Conservation (phyloP, 2,797 vertebrate genomes). For the Argyrosomus regius region DNA sequence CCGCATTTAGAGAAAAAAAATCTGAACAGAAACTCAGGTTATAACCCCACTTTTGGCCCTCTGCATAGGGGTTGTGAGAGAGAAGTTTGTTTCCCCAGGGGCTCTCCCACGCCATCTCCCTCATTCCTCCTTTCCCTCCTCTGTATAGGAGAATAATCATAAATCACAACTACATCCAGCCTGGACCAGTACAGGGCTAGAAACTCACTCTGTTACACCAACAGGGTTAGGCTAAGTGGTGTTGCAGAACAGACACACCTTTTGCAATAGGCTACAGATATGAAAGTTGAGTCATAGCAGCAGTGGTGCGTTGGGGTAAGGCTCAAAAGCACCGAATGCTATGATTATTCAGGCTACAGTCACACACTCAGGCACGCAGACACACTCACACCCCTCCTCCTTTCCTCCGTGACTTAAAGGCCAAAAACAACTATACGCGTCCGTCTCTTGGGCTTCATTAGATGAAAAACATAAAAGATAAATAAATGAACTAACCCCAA, state of each 20-base stretch:
- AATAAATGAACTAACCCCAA: constrained; percentile 87
- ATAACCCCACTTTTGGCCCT: constrained; percentile 63
- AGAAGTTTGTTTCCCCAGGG: constrained; percentile 56
- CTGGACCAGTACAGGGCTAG: neutral
- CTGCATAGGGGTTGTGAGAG: constrained; percentile 69
- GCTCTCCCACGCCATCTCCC: constrained; percentile 71
- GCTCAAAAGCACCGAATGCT: constrained; percentile 48
- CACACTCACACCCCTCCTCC: constrained; percentile 58
- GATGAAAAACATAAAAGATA: constrained; percentile 83
- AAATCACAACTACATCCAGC: constrained; percentile 61
- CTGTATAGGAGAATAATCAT: constrained; percentile 55
- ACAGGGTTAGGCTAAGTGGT: neutral
- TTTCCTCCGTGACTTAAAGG: constrained; percentile 46
- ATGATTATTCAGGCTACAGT: constrained; percentile 64
- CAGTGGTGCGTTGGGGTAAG: constrained; percentile 30
- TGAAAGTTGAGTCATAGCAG: constrained; percentile 51
- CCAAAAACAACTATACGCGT: constrained; percentile 82
- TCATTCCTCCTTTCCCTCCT: constrained; percentile 29
- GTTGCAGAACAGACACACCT: constrained; percentile 47
- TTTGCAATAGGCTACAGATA: constrained; percentile 44
- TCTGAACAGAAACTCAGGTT: constrained; percentile 54
- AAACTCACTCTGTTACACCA: neutral
- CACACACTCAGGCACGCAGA: constrained; percentile 67
- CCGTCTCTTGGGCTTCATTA: constrained; percentile 83
- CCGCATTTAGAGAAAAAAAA: constrained; percentile 21